Base-by-base conservation (phyloP, 2,888 invertebrate species). In the Mayetiola destructor region DNA sequence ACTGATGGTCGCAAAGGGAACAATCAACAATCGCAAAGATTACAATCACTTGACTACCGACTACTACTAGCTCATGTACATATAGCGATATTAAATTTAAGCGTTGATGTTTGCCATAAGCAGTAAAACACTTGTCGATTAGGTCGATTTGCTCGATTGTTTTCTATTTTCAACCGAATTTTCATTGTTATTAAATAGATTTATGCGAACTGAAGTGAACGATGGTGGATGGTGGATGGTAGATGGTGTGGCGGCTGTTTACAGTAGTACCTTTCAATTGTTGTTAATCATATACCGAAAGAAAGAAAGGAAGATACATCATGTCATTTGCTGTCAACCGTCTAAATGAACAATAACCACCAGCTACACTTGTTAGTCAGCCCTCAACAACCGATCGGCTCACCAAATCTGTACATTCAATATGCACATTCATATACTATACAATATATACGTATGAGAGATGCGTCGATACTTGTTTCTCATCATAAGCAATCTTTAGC, bases 41-140 rank as follows among this genome's bases (percentile, higher is more conserved):
- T 48, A 48, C 48, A 48, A 48, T 48, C 48, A 48, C 27, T 48
- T 48, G 48, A 3, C 27, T 10, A 4, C 12, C 23, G 21, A 16
- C 36, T 8, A 14, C 12, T 42, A 5, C 3, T 23, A 2, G 21
- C 14, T 14, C 23, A 23, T 42, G 10, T 27, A 6, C 27, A 14
- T 3, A 16, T 48, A 9, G n/a, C 6, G 14, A 16, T 16, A 12
- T 9, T 2, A 42, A 14, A 16, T 48, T 27, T 48, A 27, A n/a
- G 6, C n/a, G 27, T n/a, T n/a, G 29, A 48, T 48, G 29, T 48
- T 48, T 27, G n/a, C 48, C 48, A 48, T 48, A 27, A 48, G 29
- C 48, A 48, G 48, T 27, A 27, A 48, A 48, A 48, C 48, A 48
- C 48, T 48, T 48, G 48, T 48, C 48, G n/a, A 48, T 48, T 48